These are phyloP conservation scores for Nymphicus hollandicus DNA, from an alignment of 2,113 vertebrate species.

Conservation along the genomic window DNA sequence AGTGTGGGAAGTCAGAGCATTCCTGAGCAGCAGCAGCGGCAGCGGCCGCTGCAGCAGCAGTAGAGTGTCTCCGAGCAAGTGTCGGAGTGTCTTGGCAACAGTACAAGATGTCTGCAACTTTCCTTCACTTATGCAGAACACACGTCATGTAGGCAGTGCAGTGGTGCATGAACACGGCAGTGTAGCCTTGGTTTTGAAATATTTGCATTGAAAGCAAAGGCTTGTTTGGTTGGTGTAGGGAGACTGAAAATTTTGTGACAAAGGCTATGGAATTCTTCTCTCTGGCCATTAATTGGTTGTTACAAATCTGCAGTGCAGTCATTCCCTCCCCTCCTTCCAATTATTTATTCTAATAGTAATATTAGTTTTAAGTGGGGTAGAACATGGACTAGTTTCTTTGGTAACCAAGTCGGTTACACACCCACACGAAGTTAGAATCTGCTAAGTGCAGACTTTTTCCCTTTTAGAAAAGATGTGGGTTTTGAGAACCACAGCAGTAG, in stretches of 20 bases:
- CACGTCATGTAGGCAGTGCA: conserved; percentile 45
- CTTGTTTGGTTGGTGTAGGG: conserved; percentile 7
- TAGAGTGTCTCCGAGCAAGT: conserved; percentile 2
- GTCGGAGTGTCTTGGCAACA: conserved; percentile 62
- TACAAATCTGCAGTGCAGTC: conserved; percentile 73
- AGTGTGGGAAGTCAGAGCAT: background rate
- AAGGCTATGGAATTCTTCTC: conserved; percentile 55
- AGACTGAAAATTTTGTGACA: conserved; percentile 43
- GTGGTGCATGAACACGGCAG: conserved; percentile 42
- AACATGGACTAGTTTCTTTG: conserved; percentile 78
- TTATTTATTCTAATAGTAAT: conserved; percentile 72
- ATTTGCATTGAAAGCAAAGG: conserved; percentile 29
- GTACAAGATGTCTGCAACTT: conserved; percentile 51
- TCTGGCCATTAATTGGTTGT: conserved; percentile 73
- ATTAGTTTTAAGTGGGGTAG: conserved; percentile 69
- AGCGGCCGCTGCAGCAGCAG: background rate
- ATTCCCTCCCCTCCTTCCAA: background rate
- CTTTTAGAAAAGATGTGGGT: conserved; percentile 62
- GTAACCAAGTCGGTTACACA: conserved; percentile 72
- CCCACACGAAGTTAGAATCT: conserved; percentile 74
- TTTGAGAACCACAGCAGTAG: conserved; percentile 58
- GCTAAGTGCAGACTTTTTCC: conserved; percentile 70
- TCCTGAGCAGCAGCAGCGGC: background rate
- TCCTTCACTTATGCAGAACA: conserved; percentile 47
- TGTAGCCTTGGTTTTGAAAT: conserved; percentile 28